Evolutionary conservation across 2,888 invertebrate species (phyloP).

Genomic region (Xylophagus ater): DNA sequence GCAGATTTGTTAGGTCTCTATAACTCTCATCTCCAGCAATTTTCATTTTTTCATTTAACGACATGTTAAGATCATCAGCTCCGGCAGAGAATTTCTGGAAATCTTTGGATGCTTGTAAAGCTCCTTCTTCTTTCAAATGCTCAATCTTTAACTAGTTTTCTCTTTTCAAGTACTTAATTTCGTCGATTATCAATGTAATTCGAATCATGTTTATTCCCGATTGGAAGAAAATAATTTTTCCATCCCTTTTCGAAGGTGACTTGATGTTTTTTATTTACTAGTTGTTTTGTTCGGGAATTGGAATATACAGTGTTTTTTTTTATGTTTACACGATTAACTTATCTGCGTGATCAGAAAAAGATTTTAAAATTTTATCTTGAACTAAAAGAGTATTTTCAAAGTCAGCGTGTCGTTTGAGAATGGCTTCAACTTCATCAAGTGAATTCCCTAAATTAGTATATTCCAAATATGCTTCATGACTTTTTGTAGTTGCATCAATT

Average conservation of each 20-base stretch:
- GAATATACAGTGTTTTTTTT: too few species aligned
- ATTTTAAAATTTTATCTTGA: constrained; percentile 81
- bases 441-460: constrained; percentile 78
- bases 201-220: constrained; percentile 65
- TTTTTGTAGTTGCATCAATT: constrained; percentile 88
- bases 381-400: constrained; percentile 84
- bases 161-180: constrained; percentile 60
- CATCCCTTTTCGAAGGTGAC: too few species aligned
- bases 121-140: constrained; percentile 62
- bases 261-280: too few species aligned
- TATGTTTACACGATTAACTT: too few species aligned
- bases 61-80: constrained; percentile 77
- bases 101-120: constrained; percentile 71
- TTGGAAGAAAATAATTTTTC: too few species aligned
- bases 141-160: constrained; percentile 63
- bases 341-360: constrained; percentile 73
- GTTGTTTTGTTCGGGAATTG: too few species aligned
- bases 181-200: constrained; percentile 61
- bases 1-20: constrained; percentile 77
- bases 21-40: constrained; percentile 90
- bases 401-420: constrained; percentile 86
- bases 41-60: constrained; percentile 86
- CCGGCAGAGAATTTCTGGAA: constrained; percentile 90
- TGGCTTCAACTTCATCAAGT: constrained; percentile 81
- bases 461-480: constrained; percentile 88